Evolutionary conservation across 2,797 vertebrate genomes (phyloP).

Genomic region (Parauchenoglanis ngamensis): DNA sequence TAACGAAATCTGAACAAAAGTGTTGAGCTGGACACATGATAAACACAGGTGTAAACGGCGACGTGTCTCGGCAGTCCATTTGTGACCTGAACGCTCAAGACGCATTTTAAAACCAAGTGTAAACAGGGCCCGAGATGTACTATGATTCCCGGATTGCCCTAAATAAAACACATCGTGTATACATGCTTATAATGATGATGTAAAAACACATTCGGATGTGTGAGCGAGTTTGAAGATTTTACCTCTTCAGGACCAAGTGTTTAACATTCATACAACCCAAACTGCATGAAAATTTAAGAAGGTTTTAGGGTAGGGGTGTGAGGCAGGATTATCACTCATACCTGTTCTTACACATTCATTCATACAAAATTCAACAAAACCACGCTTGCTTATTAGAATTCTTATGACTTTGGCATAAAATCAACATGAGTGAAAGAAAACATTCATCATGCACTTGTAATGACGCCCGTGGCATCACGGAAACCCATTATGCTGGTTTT

Average conservation of each 20-base stretch:
- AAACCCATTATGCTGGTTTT: slow-evolving; percentile 13
- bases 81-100: too few relatives aligned
- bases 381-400: neutral
- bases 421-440: neutral
- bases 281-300: neutral
- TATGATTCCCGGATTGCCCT: neutral
- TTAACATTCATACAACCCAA: neutral
- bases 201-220: neutral
- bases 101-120: too few relatives aligned
- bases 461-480: neutral
- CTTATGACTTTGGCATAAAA: neutral
- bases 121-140: too few relatives aligned
- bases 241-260: neutral
- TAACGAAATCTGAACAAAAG: too few relatives aligned
- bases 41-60: too few relatives aligned
- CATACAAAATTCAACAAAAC: neutral
- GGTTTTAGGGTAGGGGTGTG: neutral
- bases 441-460: slow-evolving; percentile 18
- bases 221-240: neutral
- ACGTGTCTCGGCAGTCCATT: too few relatives aligned
- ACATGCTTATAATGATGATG: neutral
- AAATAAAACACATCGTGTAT: neutral
- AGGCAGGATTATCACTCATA: neutral
- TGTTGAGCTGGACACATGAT: too few relatives aligned
- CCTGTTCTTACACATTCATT: neutral